Conservation (phyloP, 2,797 vertebrate genomes). For the Apogon hyalosoma region DNA sequence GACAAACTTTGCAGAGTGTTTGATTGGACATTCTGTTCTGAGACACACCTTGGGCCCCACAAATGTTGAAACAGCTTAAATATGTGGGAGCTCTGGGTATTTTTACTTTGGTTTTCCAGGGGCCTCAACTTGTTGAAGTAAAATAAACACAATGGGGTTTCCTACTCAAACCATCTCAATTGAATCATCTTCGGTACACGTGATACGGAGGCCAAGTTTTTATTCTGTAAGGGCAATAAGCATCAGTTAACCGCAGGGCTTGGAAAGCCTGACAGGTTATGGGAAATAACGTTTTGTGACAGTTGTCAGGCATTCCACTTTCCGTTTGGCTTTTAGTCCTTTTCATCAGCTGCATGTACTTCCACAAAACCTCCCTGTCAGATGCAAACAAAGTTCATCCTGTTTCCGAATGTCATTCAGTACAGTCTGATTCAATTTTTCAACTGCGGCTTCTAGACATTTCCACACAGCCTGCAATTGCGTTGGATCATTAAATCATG, state of each 20-base stretch:
- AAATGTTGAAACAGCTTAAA: constrained; percentile 67
- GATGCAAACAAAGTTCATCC: constrained; percentile 32
- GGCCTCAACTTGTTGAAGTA: constrained; percentile 59
- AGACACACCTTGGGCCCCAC: constrained; percentile 60
- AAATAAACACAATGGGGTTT: constrained; percentile 73
- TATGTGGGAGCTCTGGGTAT: constrained; percentile 60
- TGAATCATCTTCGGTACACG: constrained; percentile 59
- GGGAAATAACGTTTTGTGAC: constrained; percentile 61
- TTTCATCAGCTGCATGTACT: constrained; percentile 42
- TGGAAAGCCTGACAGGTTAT: constrained; percentile 56
- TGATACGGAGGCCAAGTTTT: constrained; percentile 58
- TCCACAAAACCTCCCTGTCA: constrained; percentile 46
- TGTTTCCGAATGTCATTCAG: constrained; percentile 38
- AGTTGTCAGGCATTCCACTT: constrained; percentile 62
- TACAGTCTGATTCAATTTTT: constrained; percentile 25
- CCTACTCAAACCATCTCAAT: constrained; percentile 60
- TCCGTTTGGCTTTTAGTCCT: constrained; percentile 51
- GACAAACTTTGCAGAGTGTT: constrained; percentile 46
- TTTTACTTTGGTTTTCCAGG: constrained; percentile 65
- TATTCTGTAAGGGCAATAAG: constrained; percentile 56
- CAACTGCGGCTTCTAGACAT: constrained; percentile 9
- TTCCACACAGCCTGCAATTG: constrained; percentile 6
- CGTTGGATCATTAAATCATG: no score
- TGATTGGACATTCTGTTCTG: constrained; percentile 68
- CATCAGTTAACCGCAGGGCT: constrained; percentile 45